A percentile compares a stretch with the other conserved stretches of the same genome.
These are phyloP conservation scores for Trachymyrmex cornetzi DNA, from an alignment of 1,140 invertebrate species.

Conservation along the genomic window DNA sequence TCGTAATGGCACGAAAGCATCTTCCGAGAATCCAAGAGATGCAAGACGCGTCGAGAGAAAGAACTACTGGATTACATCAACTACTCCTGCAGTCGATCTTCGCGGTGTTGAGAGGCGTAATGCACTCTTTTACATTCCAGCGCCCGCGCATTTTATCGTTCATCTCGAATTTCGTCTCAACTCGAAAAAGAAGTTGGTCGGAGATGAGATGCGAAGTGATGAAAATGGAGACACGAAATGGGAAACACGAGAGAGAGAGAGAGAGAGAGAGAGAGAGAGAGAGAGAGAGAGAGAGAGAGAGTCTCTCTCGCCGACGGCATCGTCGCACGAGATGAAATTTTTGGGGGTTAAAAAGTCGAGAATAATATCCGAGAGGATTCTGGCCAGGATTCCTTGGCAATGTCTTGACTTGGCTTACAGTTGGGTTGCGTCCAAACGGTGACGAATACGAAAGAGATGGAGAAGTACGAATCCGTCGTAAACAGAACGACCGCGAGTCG, in stretches of 20 bases:
- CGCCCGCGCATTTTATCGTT: slow-evolving; percentile 24
- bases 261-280: background rate
- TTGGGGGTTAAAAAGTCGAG: slow-evolving; percentile 71
- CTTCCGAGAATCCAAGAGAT: slow-evolving; percentile 26
- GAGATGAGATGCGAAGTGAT: slow-evolving; percentile 5
- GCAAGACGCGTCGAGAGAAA: background rate
- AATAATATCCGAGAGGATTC: slow-evolving; percentile 73
- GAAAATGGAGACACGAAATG: slow-evolving; percentile 22
- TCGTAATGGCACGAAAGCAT: slow-evolving; percentile 1
- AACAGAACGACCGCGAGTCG: slow-evolving; percentile 66
- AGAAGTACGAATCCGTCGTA: slow-evolving; percentile 58
- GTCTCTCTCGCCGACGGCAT: background rate
- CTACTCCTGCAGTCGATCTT: background rate
- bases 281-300: background rate
- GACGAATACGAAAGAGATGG: slow-evolving; percentile 79
- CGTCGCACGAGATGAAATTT: slow-evolving; percentile 63
- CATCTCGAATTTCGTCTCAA: slow-evolving; percentile 55
- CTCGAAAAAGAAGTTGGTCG: slow-evolving; percentile 47
- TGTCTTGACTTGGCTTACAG: slow-evolving; percentile 74
- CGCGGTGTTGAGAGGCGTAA: slow-evolving; percentile 34
- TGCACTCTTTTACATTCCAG: slow-evolving; percentile 51
- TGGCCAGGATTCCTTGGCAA: slow-evolving; percentile 81
- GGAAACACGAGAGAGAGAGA: slow-evolving; percentile 19
- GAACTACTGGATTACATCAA: slow-evolving; percentile 58
- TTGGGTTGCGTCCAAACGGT: slow-evolving; percentile 82